A percentile compares a stretch with the other conserved stretches of the same genome.
phyloP scores from a whole-genome alignment of 1,140 invertebrate genomes.

The Polyergus mexicanus region DNA sequence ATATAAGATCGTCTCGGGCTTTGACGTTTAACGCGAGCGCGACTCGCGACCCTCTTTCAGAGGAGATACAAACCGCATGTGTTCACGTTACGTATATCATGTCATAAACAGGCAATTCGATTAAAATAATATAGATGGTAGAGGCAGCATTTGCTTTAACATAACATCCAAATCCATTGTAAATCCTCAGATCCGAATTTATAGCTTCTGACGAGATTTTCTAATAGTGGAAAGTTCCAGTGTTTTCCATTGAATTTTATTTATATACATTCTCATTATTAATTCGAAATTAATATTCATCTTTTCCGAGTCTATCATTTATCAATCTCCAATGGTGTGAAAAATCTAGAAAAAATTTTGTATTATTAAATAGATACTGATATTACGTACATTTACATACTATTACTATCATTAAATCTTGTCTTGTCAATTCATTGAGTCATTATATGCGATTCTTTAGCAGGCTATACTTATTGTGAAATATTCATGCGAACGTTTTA shows the following conservation, averaged over 20 bases:
- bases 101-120: too few species aligned
- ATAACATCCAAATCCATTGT: too few species aligned
- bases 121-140: too few species aligned
- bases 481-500: background rate
- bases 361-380: background rate
- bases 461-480: slow-evolving; percentile 4
- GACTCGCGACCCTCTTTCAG: too few species aligned
- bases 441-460: slow-evolving; percentile 2
- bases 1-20: too few species aligned
- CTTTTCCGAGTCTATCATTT: background rate
- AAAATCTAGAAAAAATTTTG: background rate
- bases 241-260: background rate
- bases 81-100: too few species aligned
- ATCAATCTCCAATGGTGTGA: background rate
- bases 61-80: too few species aligned
- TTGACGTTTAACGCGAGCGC: too few species aligned
- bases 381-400: background rate
- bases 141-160: background rate
- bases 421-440: background rate
- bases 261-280: too few species aligned
- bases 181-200: background rate
- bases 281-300: background rate
- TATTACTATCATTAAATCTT: background rate
- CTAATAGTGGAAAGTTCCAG: background rate
- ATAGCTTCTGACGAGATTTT: background rate